A percentile compares a stretch with the other conserved stretches of the same genome.
phyloP scores from a whole-genome alignment of 1,140 invertebrate genomes.

The Ladona fulva region DNA sequence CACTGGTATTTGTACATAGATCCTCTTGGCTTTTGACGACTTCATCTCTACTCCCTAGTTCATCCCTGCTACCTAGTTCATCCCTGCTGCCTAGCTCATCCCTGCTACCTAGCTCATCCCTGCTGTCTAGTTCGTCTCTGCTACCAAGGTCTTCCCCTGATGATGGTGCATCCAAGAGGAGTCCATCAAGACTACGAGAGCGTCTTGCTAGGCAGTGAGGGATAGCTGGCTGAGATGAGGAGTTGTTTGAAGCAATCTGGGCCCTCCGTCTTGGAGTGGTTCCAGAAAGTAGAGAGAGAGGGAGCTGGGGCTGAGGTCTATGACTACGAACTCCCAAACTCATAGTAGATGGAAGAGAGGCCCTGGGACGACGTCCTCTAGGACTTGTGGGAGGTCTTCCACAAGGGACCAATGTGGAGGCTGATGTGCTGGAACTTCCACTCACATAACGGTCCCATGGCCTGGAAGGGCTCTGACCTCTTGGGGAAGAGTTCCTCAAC shows the following conservation, averaged over 20 bases:
- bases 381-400: constrained; percentile 31
- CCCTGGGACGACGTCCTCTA: constrained; percentile 22
- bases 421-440: constrained; percentile 17
- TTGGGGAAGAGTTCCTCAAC: constrained; percentile 47
- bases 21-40: not conserved
- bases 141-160: not conserved
- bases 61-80: not conserved
- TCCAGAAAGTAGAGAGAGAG: constrained; percentile 23
- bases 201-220: constrained; percentile 30
- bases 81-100: not conserved
- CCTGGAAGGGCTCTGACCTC: constrained; percentile 41
- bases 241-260: constrained; percentile 30
- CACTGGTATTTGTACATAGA: not conserved
- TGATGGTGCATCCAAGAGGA: constrained; percentile 32
- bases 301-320: not conserved
- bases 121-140: not conserved
- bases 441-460: constrained; percentile 32
- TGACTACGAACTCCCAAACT: not conserved
- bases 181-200: constrained; percentile 58
- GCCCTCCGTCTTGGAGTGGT: constrained; percentile 17
- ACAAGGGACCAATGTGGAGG: constrained; percentile 30
- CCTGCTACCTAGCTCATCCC: not conserved
- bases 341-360: constrained; percentile 27
- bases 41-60: not conserved
- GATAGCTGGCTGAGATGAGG: constrained; percentile 24